Evolutionary conservation across 1,140 invertebrate species (phyloP), one percentile per base, ranked within the genome.

Genomic region (Zophobas morio): DNA sequence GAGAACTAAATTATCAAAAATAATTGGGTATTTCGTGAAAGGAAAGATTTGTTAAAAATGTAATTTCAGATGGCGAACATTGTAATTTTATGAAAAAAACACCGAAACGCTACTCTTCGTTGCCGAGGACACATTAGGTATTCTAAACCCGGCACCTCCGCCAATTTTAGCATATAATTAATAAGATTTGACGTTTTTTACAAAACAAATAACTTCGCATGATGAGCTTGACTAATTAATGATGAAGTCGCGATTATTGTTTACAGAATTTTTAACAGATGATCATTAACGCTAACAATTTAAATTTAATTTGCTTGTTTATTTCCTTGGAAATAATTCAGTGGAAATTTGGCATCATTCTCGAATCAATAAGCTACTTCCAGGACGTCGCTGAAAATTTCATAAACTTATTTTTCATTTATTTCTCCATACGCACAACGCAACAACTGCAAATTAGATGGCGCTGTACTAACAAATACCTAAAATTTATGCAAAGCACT

Each of bases 231-330:
- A 46, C 3, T 46, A 46, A 46, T 46, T 46, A 46, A 46, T 46
- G 3, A 46, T 46, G 8, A 8, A 46, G 42, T 46, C 42, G 8
- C 8, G 8, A 46, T 46, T 46, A 46, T 46, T 46, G 3, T 46
- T 46, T 46, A 46, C 42, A 46, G 8, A 46, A 46, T 46, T 46
- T 46, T 46, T 46, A 3, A 8, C 42, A 46, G 8, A 46, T 46
- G 3, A 46, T 46, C 42, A 46, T 46, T 46, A 46, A 46, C 42
- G 42, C 42, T 46, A 46, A 46, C 42, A 8, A 46, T 8, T 46
- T 46, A 4, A 46, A 46, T 46, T 46, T 46, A 46, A 46, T 46
- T 46, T 46, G 42, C 42, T 46, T 46, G 42, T 46, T 46, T 46
- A 4, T 8, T 46, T 46, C 20, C 20, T 46, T 46, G 3, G 8